These are phyloP conservation scores for Anniella stebbinsi DNA, from an alignment of 2,797 vertebrate species.

Conservation along the genomic window DNA sequence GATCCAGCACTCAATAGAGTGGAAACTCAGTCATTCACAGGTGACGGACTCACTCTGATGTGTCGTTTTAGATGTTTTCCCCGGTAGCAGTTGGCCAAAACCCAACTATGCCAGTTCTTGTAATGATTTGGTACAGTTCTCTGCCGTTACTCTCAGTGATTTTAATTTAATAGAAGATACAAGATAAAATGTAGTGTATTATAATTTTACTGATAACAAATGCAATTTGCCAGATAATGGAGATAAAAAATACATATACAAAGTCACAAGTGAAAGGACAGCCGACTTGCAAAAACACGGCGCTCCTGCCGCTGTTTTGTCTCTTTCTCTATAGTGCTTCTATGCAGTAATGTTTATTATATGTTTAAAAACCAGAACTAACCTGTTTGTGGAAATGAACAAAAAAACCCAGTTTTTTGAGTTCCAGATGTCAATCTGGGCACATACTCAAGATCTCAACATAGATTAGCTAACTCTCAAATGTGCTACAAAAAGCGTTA, in stretches of 20 bases:
- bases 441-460: background rate
- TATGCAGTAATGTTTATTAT: background rate
- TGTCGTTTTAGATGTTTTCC: background rate
- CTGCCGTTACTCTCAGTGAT: background rate
- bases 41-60: background rate
- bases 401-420: background rate
- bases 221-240: slow-evolving; percentile 26
- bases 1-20: background rate
- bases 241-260: background rate
- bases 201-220: slow-evolving; percentile 5
- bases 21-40: background rate
- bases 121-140: background rate
- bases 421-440: background rate
- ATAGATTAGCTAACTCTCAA: background rate
- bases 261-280: slow-evolving; percentile 3
- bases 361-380: background rate
- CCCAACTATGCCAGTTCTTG: background rate
- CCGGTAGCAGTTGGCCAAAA: background rate
- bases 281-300: background rate
- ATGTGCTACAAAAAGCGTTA: background rate
- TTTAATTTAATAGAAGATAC: background rate
- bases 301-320: background rate
- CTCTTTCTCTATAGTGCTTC: background rate
- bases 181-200: background rate
- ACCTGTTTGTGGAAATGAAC: background rate